These are phyloP conservation scores for Lithophane socia DNA, from an alignment of 2,888 invertebrate species.

Conservation along the genomic window DNA sequence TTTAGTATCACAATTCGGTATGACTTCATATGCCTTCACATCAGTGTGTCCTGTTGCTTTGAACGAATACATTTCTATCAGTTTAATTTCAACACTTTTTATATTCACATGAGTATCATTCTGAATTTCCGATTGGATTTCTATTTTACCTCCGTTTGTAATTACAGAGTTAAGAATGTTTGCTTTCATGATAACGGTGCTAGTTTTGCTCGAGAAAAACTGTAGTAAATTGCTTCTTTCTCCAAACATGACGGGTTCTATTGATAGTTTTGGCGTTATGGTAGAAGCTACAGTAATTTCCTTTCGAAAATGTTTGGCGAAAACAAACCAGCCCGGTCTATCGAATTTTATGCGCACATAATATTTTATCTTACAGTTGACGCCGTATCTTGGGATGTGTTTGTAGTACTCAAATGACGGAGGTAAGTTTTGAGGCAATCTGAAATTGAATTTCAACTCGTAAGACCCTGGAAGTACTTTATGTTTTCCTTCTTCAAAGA, in stretches of 20 bases:
- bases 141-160: constrained; percentile 65
- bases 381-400: constrained; percentile 32
- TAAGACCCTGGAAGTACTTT: constrained; percentile 58
- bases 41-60: constrained; percentile 50
- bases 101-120: constrained; percentile 70
- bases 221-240: constrained; percentile 70
- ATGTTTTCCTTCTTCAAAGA: constrained; percentile 38
- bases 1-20: constrained; percentile 66
- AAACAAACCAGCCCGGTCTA: constrained; percentile 68
- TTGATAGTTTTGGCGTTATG: constrained; percentile 65
- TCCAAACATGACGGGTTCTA: constrained; percentile 66
- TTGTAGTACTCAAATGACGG: constrained; percentile 60
- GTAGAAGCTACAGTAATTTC: constrained; percentile 68
- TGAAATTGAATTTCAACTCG: constrained; percentile 69
- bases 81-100: constrained; percentile 66
- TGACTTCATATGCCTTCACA: constrained; percentile 46
- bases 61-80: constrained; percentile 67
- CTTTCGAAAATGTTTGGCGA: constrained; percentile 69
- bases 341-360: constrained; percentile 74
- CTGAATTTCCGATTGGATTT: constrained; percentile 67
- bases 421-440: constrained; percentile 69
- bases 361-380: constrained; percentile 69
- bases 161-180: constrained; percentile 67
- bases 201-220: constrained; percentile 66
- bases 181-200: constrained; percentile 68